phyloP scores from a whole-genome alignment of 2,797 vertebrate genomes.

The Heteromormyrus szaboi region DNA sequence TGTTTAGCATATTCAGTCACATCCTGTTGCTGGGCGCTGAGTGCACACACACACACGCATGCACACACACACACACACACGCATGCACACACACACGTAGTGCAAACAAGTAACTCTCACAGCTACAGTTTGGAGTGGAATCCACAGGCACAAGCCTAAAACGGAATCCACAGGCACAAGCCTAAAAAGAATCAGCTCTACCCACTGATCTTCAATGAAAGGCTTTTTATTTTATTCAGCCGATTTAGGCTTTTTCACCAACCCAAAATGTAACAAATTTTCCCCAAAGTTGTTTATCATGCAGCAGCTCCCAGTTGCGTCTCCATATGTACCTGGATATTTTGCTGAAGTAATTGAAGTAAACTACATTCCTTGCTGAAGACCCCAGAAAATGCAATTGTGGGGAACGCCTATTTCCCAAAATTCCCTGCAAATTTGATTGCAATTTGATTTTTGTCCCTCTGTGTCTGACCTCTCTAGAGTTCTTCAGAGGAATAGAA shows the following conservation, averaged over 20 bases:
- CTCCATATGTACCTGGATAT: background rate
- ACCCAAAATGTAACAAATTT: background rate
- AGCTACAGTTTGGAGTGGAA: background rate
- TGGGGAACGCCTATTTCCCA: background rate
- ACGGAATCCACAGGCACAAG: background rate
- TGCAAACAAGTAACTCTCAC: background rate
- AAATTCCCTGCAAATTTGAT: background rate
- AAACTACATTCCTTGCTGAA: background rate
- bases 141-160: background rate
- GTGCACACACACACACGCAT: background rate
- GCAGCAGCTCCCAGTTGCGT: background rate
- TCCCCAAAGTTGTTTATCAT: background rate
- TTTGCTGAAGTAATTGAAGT: background rate
- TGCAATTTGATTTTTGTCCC: background rate
- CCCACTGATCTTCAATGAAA: background rate
- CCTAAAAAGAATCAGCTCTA: background rate
- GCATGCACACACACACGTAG: background rate
- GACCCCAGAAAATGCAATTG: background rate
- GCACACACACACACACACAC: background rate
- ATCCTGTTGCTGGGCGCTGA: background rate
- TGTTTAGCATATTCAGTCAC: background rate
- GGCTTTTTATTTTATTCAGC: background rate
- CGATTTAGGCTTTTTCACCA: background rate
- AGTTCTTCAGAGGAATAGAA: slow-evolving; percentile 82
- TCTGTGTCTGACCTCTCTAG: slow-evolving; percentile 46